A percentile compares a stretch with the other conserved stretches of the same genome.
These are phyloP conservation scores for Ichneumoninae sp. DNA, from an alignment of 2,888 invertebrate species.

Conservation along the genomic window DNA sequence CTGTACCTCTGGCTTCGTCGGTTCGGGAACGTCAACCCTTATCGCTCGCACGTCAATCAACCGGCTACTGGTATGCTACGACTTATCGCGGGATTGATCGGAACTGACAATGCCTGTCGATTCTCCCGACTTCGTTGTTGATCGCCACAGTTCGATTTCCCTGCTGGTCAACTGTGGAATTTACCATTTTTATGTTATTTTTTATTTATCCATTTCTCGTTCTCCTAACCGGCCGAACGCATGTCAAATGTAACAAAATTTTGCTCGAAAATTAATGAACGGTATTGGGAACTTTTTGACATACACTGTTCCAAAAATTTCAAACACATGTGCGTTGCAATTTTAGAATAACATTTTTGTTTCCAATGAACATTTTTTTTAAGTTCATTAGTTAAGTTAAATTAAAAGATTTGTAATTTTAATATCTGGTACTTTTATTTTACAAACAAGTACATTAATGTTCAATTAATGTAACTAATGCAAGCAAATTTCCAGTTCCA, in stretches of 20 bases:
- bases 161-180: conserved; percentile 35
- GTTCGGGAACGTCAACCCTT: conserved; percentile 75
- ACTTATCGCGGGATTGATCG: conserved; percentile 81
- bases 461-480: too few relatives aligned
- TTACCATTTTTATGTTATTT: conserved; percentile 16
- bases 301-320: too few relatives aligned
- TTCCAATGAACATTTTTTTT: too few relatives aligned
- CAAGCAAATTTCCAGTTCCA: too few relatives aligned
- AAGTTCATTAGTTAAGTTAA: too few relatives aligned
- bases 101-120: conserved; percentile 78
- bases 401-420: too few relatives aligned
- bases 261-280: too few relatives aligned
- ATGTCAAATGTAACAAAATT: not conserved
- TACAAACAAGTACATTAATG: too few relatives aligned
- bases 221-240: conserved; percentile 7
- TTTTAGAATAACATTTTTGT: too few relatives aligned
- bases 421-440: too few relatives aligned
- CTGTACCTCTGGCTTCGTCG: conserved; percentile 47
- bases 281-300: too few relatives aligned
- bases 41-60: conserved; percentile 78
- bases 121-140: conserved; percentile 72
- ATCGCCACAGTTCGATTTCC: conserved; percentile 59
- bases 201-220: not conserved
- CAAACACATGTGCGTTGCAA: too few relatives aligned
- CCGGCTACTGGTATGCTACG: conserved; percentile 63